Conservation (phyloP, 1,140 invertebrate genomes). For the Rhagoletis pomonella region DNA sequence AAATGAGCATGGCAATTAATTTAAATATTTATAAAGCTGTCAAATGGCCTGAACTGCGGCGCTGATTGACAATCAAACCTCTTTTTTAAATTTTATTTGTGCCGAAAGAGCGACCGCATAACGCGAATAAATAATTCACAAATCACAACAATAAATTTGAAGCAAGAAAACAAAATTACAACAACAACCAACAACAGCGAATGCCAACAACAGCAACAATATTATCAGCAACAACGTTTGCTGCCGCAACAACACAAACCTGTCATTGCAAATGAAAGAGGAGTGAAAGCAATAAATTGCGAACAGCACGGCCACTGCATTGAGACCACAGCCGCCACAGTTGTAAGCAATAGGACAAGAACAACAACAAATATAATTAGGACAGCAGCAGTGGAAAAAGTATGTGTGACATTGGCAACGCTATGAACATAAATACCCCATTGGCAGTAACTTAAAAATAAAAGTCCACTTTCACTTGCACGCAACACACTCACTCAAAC, state of each 20-base stretch:
- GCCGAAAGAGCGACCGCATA: neutral
- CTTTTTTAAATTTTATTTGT: neutral
- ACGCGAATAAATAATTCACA: slow-evolving; percentile 8
- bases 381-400: neutral
- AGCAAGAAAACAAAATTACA: neutral
- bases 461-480: neutral
- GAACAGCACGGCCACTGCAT: slow-evolving; percentile 1
- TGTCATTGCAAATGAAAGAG: slow-evolving; percentile 43
- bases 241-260: neutral
- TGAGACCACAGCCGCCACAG: neutral
- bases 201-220: neutral
- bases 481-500: neutral
- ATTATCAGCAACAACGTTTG: neutral
- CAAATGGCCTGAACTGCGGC: too few relatives aligned
- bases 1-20: too few relatives aligned
- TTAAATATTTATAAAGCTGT: neutral
- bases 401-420: neutral
- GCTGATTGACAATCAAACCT: too few relatives aligned
- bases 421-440: slow-evolving; percentile 25
- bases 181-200: neutral
- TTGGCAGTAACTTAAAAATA: slow-evolving; percentile 40
- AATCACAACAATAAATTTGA: neutral
- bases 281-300: slow-evolving; percentile 25
- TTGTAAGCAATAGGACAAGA: neutral
- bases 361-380: neutral